Evolutionary conservation across 1,140 invertebrate species (phyloP), one percentile per base, ranked within the genome.

Genomic region (Potamilus streckersoni): DNA sequence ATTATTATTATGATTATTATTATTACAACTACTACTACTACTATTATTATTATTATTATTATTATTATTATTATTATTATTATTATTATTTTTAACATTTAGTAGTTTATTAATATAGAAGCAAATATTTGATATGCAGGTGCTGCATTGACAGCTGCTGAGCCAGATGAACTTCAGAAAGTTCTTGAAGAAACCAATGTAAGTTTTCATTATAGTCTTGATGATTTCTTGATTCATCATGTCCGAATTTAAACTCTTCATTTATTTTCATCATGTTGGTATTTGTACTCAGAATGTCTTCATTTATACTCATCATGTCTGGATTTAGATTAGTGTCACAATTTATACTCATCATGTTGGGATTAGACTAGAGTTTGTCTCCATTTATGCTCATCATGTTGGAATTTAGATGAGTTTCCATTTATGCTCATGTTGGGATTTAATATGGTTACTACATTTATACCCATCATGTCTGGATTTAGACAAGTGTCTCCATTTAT

Each of bases 131-230:
- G 2, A 64, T 14, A 60, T 82, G 31, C 65, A 88, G 98, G 98
- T 61, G 98, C 97, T 15, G 96, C 97, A 6, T 91, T 99, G 58
- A 98, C 97, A 55, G 95, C 95, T 62, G 96, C 96, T 14, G 97
- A 98, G 85, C 93, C 97, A 19, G 90, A 93, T 20, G 98, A 99
- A 88, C 91, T 99, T 19, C 98, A 99, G 87, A 93, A 95, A 89
- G 95, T 99, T 63, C 91, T 99, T 58, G 97, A 99, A 90, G 98
- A 99, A 93, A 94, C 93, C 86, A 95, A 98, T 93, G 97, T 98
- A 91, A 92, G 93, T 77, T 23, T 38, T 11, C 19, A 31, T 20
- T 55, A 38, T 72, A 4, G n/a, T 67, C 13, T 60, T n/a, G 38
- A 17, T 31, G 20, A 17, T 74, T 59, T 69, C 14, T 71, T 19